Evolutionary conservation across 2,888 invertebrate genomes (phyloP).

Genomic region (Hyposoter didymator): DNA sequence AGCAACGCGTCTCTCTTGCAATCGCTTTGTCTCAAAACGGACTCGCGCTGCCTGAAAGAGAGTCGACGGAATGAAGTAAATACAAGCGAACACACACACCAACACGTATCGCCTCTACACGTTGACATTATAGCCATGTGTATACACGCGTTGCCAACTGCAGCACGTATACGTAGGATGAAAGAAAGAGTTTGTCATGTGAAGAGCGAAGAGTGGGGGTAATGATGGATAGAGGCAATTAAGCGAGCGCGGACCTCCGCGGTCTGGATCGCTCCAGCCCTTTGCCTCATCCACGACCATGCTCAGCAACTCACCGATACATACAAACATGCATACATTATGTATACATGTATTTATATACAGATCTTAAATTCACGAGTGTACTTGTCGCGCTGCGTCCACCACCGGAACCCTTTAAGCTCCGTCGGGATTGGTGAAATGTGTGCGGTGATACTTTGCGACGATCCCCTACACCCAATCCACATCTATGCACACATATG

Average conservation of each 20-base stretch:
- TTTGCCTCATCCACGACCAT: slow-evolving; percentile 61
- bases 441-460: slow-evolving; percentile 59
- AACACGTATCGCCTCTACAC: background rate
- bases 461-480: slow-evolving; percentile 14
- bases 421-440: slow-evolving; percentile 66
- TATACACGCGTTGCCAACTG: background rate
- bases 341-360: slow-evolving; percentile 39
- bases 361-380: slow-evolving; percentile 54
- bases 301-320: slow-evolving; percentile 39
- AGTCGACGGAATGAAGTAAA: slow-evolving; percentile 20
- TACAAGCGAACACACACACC: background rate
- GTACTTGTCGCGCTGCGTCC: slow-evolving; percentile 62
- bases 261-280: slow-evolving; percentile 72
- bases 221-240: slow-evolving; percentile 79
- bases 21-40: slow-evolving; percentile 48
- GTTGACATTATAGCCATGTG: background rate
- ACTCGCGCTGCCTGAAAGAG: slow-evolving; percentile 4
- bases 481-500: background rate
- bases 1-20: slow-evolving; percentile 42
- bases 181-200: slow-evolving; percentile 51
- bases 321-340: slow-evolving; percentile 15
- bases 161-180: background rate
- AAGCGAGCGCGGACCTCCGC: slow-evolving; percentile 75
- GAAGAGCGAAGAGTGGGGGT: slow-evolving; percentile 68
- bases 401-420: slow-evolving; percentile 68